phyloP scores from a whole-genome alignment of 1,140 invertebrate species.

The Penaeus chinensis region DNA sequence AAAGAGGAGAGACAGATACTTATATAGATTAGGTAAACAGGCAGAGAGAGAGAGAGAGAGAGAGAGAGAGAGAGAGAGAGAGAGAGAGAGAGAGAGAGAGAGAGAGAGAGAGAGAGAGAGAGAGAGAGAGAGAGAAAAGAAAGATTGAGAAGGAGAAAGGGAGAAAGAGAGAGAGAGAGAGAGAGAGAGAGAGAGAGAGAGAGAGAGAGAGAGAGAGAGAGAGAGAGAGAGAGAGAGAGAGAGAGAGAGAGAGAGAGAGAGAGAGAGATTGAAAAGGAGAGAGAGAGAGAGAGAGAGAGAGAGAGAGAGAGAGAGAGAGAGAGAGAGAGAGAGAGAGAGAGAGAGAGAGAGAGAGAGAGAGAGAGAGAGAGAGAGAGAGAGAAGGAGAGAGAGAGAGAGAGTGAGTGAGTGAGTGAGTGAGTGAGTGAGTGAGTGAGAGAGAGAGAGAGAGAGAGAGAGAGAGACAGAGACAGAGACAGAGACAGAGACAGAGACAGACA shows the following conservation, averaged over 20 bases:
- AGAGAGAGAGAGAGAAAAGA: not conserved
- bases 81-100: no score
- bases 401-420: not conserved
- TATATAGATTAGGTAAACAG: not conserved
- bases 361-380: not conserved
- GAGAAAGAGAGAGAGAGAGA: not conserved
- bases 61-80: no score
- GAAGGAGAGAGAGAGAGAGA: no score
- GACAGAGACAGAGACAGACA: not conserved
- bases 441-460: not conserved
- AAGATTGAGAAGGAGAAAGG: no score
- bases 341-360: not conserved
- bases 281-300: no score
- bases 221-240: not conserved
- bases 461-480: not conserved
- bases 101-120: no score
- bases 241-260: no score
- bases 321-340: no score
- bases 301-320: no score
- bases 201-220: not conserved
- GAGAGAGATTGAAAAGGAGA: no score
- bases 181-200: not conserved
- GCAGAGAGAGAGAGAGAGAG: not conserved
- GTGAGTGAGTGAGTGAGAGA: not conserved
- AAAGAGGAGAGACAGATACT: not conserved